These are phyloP conservation scores for Phortica okadai DNA, from an alignment of 2,888 invertebrate genomes.

Conservation along the genomic window DNA sequence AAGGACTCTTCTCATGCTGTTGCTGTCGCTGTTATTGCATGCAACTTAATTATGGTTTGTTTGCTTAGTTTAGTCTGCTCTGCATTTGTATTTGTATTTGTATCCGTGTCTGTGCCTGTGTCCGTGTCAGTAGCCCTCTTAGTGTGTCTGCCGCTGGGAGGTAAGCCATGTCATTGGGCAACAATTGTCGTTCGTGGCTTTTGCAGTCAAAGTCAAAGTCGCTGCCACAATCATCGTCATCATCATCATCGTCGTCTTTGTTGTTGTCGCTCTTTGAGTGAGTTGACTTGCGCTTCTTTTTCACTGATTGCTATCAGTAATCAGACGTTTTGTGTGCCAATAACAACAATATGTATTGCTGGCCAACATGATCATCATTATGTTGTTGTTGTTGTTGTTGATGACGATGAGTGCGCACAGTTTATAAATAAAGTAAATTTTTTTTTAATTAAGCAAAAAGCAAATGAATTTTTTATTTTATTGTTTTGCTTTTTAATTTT, in stretches of 20 bases:
- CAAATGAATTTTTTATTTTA: conserved; percentile 15
- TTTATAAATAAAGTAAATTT: conserved; percentile 29
- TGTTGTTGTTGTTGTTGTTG: neutral
- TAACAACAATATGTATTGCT: conserved; percentile 36
- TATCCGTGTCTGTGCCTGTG: conserved; percentile 3
- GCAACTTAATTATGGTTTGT: conserved; percentile 70
- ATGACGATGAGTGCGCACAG: conserved; percentile 16
- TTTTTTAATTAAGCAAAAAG: conserved; percentile 31
- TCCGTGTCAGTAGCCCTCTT: neutral
- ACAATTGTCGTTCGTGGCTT: conserved; percentile 34
- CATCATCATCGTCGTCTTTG: conserved; percentile 50
- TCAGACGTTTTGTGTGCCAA: conserved; percentile 70
- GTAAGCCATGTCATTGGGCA: conserved; percentile 67
- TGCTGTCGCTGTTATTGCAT: conserved; percentile 40
- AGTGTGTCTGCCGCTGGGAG: conserved; percentile 57
- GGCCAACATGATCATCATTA: neutral
- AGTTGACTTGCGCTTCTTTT: conserved; percentile 39
- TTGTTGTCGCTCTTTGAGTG: conserved; percentile 35
- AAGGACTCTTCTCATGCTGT: neutral
- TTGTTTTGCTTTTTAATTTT: neutral
- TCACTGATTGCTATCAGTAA: conserved; percentile 69
- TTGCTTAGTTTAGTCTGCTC: conserved; percentile 49
- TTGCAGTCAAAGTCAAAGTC: conserved; percentile 35
- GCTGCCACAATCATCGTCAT: neutral
- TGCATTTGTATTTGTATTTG: conserved; percentile 6